Conservation (phyloP, 2,888 invertebrate species). For the Bombylius discolor region DNA sequence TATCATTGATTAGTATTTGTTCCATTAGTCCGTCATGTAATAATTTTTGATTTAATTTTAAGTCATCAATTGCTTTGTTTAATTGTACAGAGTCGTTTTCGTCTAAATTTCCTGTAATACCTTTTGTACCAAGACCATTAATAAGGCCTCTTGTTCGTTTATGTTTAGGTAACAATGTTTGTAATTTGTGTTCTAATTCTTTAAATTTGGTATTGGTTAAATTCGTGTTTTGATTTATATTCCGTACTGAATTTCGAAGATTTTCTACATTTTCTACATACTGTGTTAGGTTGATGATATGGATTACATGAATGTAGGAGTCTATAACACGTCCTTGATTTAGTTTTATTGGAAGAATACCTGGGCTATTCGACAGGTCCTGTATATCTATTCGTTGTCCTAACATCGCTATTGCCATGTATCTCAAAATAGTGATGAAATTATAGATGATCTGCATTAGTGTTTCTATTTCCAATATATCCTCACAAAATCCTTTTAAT, state of each 20-base stretch:
- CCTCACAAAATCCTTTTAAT: too few species aligned
- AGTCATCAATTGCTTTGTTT: neutral
- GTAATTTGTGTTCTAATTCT: neutral
- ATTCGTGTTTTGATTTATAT: neutral
- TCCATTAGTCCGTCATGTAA: neutral
- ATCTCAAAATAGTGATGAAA: too few species aligned
- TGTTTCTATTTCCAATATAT: too few species aligned
- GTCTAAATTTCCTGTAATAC: slow-evolving; percentile 2
- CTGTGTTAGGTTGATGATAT: neutral
- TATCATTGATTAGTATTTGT: slow-evolving; percentile 3
- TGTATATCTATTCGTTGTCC: neutral
- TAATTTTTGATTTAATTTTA: neutral
- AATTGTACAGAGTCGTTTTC: neutral
- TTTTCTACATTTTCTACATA: neutral
- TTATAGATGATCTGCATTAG: too few species aligned
- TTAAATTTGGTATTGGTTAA: too few species aligned
- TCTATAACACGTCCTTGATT: neutral
- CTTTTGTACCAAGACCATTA: slow-evolving; percentile 2
- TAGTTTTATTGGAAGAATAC: neutral
- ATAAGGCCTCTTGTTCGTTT: neutral
- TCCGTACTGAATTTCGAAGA: neutral
- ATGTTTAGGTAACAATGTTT: neutral
- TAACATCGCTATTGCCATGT: neutral
- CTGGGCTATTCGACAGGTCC: neutral
- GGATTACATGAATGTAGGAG: neutral